These are phyloP conservation scores for Callopanchax toddi DNA, from an alignment of 2,113 vertebrate genomes.

Conservation along the genomic window DNA sequence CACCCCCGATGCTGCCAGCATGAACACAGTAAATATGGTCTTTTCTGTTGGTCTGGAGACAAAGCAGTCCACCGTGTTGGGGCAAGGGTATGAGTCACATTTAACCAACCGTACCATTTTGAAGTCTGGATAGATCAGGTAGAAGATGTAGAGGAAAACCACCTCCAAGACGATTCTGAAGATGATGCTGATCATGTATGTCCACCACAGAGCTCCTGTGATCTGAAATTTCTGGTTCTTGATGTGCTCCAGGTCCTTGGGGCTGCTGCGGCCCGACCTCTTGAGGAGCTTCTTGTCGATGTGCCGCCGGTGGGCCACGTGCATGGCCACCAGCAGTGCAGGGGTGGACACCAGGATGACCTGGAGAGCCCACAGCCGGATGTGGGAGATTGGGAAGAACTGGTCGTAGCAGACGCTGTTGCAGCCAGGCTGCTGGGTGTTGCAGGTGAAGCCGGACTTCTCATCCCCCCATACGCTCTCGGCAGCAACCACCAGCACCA, in stretches of 20 bases:
- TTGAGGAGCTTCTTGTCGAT: constrained; percentile 91
- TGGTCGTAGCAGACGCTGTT: constrained; percentile 98
- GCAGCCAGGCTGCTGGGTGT: constrained; percentile 98
- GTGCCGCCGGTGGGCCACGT: constrained; percentile 95
- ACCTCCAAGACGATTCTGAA: constrained; percentile 93
- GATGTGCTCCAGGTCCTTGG: constrained; percentile 90
- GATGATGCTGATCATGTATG: constrained; percentile 91
- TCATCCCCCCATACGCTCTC: constrained; percentile 98
- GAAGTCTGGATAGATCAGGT: constrained; percentile 93
- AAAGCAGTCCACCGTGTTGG: constrained; percentile 98
- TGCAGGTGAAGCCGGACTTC: constrained; percentile 94
- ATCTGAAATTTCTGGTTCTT: constrained; percentile 95
- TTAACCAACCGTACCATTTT: constrained; percentile 96
- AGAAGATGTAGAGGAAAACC: constrained; percentile 96
- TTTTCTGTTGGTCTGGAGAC: constrained; percentile 97
- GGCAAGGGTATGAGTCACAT: constrained; percentile 94
- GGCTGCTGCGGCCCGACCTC: constrained; percentile 81
- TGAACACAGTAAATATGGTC: constrained; percentile 96
- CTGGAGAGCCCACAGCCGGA: constrained; percentile 96
- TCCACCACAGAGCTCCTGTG: constrained; percentile 94
- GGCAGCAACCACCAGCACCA: constrained; percentile 96
- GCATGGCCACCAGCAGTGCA: constrained; percentile 95
- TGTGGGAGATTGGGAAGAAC: constrained; percentile 97
- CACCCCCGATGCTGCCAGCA: constrained; percentile 92
- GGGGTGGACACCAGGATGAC: constrained; percentile 97